Evolutionary conservation across 2,888 invertebrate genomes (phyloP), one percentile per base, ranked within the genome.

Genomic region (Trissonchulus sp.): DNA sequence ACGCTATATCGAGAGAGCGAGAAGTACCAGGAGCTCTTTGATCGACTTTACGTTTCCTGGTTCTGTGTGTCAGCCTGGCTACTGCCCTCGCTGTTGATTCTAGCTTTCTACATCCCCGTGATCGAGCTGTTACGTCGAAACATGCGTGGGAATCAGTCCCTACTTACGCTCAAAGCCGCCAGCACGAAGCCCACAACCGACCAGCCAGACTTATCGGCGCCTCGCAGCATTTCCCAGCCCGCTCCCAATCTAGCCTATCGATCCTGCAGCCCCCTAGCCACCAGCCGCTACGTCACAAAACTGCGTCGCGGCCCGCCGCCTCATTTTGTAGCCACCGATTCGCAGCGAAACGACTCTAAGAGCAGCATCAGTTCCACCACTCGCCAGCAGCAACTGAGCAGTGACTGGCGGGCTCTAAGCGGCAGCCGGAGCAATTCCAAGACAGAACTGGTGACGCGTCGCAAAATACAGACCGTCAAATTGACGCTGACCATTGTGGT

Each of bases 21-120:
- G 8, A 15, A 48, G 8, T 48, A 48, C 48, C 48, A 48, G 48
- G 36, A 69, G n/a, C 36, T 37, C n/a, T 48, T 48, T 23, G 23
- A 48, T 48, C 8, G 23, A 48, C 48, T 48, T 8, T 69, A 69
- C 37, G 71, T 69, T 33, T 69, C 84, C n/a, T 79, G 81, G 77
- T 85, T 86, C 80, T 84, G 84, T 48, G 76, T 84, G 1, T 81
- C 85, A 34, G 84, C 86, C 23, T 88, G 87, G 83, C 81, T 87
- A 31, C 76, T 88, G 63, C 88, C 88, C 0, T 84, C 86, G 2
- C 63, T 85, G 30, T 79, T 87, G 3, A 83, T 87, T 1, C 83
- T 84, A 8, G 81, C 82, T 60, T 48, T 48, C 48, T 48, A 48
- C 23, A 23, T 48, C 8, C 48, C 48, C 8, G 48, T 48, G 23